Conservation (phyloP, 2,888 invertebrate genomes). For the Anticlea derivata region DNA sequence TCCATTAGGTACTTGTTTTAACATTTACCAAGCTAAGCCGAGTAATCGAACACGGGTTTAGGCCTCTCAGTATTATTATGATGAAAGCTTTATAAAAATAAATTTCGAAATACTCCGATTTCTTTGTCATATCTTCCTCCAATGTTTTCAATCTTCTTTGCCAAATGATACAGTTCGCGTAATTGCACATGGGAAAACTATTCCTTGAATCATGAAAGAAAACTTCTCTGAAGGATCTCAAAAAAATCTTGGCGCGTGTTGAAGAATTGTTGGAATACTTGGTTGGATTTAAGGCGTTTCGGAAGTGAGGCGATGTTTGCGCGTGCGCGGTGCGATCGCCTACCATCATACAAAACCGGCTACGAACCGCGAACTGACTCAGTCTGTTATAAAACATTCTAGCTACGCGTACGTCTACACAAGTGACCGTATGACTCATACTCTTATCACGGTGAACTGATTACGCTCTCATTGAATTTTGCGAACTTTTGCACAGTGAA, state of each 20-base stretch:
- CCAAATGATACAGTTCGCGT: conserved; percentile 46
- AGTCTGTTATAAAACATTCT: conserved; percentile 81
- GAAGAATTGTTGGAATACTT: conserved; percentile 70
- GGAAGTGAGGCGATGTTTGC: conserved; percentile 48
- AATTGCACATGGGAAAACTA: conserved; percentile 61
- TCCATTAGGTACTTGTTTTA: conserved; percentile 20
- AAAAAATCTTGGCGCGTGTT: conserved; percentile 66
- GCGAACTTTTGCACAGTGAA: conserved; percentile 55
- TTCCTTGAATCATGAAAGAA: conserved; percentile 68
- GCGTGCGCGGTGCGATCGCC: conserved; percentile 71
- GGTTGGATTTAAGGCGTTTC: conserved; percentile 54
- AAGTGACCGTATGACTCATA: conserved; percentile 71
- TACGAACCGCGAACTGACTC: conserved; percentile 72
- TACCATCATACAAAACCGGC: conserved; percentile 76
- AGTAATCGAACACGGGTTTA: conserved; percentile 15
- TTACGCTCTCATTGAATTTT: conserved; percentile 53
- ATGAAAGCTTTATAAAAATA: conserved; percentile 24
- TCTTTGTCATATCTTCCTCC: conserved; percentile 30
- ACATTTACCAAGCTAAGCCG: too few relatives aligned
- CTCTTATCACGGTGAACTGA: conserved; percentile 73
- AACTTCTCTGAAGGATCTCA: conserved; percentile 47
- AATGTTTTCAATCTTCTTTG: conserved; percentile 37
- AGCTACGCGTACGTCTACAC: conserved; percentile 70
- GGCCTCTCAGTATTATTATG: too few relatives aligned
- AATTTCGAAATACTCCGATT: conserved; percentile 20